Evolutionary conservation across 2,797 vertebrate species (phyloP).

Genomic region (Danio choprae): DNA sequence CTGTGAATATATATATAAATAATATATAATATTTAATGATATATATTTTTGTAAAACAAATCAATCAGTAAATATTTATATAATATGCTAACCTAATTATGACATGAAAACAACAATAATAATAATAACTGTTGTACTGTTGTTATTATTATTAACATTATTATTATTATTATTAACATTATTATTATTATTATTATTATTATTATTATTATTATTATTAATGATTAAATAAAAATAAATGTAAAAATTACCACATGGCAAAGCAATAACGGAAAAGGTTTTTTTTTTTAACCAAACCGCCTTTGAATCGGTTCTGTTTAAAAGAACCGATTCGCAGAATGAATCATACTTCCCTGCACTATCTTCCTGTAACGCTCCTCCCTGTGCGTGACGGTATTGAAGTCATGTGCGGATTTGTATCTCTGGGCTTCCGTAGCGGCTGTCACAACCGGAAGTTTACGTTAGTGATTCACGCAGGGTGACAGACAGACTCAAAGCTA

Average conservation of each 20-base stretch:
- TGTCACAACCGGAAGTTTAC: constrained; percentile 45
- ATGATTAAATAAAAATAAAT: too few relatives aligned
- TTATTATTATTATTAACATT: too few relatives aligned
- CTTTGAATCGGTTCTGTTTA: background rate
- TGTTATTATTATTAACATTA: too few relatives aligned
- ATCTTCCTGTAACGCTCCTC: constrained; percentile 18
- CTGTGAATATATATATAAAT: too few relatives aligned
- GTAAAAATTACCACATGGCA: background rate
- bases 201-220: too few relatives aligned
- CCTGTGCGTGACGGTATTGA: background rate
- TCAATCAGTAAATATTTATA: too few relatives aligned
- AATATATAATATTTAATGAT: too few relatives aligned
- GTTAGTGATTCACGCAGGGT: background rate
- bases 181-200: too few relatives aligned
- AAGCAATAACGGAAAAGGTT: background rate
- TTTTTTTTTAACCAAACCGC: background rate
- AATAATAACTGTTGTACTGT: too few relatives aligned
- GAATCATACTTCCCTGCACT: background rate
- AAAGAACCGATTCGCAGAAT: background rate
- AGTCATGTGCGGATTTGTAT: constrained; percentile 29
- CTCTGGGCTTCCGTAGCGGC: constrained; percentile 22
- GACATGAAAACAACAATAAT: too few relatives aligned
- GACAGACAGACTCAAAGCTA: background rate
- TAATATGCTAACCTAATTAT: too few relatives aligned
- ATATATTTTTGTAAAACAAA: too few relatives aligned